Evolutionary conservation across 2,888 invertebrate genomes (phyloP).

Genomic region (Ceriagrion tenellum): DNA sequence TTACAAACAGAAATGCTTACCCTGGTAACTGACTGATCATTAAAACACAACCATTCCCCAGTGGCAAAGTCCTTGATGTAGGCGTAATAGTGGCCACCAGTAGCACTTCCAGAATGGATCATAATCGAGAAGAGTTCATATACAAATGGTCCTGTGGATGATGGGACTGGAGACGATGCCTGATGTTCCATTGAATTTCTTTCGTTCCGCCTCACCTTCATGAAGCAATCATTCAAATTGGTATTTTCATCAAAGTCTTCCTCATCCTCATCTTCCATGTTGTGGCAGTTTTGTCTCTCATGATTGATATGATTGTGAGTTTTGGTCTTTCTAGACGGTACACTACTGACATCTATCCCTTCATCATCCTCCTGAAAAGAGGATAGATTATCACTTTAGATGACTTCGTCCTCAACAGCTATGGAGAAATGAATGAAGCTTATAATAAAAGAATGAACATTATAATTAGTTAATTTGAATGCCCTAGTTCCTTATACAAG

Average conservation of each 20-base stretch:
- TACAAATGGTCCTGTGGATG: conserved; percentile 82
- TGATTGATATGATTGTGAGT: conserved; percentile 66
- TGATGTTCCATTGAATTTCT: conserved; percentile 42
- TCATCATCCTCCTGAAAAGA: conserved; percentile 83
- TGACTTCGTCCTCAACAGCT: too few relatives aligned
- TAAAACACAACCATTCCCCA: conserved; percentile 92
- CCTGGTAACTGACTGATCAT: conserved; percentile 89
- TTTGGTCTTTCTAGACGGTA: conserved; percentile 57
- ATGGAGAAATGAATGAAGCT: too few relatives aligned
- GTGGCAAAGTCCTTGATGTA: conserved; percentile 90
- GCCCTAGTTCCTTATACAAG: too few relatives aligned
- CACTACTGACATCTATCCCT: conserved; percentile 77
- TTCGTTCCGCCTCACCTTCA: conserved; percentile 76
- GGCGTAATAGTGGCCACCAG: conserved; percentile 95
- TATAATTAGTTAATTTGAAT: too few relatives aligned
- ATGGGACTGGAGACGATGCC: not conserved
- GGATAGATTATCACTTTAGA: too few relatives aligned
- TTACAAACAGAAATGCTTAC: conserved; percentile 77
- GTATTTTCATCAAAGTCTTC: conserved; percentile 78
- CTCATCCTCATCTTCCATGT: conserved; percentile 57
- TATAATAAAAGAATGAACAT: too few relatives aligned
- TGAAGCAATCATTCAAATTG: conserved; percentile 80
- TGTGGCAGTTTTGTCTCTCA: conserved; percentile 27
- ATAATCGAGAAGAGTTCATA: conserved; percentile 95
- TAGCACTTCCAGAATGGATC: conserved; percentile 95